A percentile compares a stretch with the other conserved stretches of the same genome.
These are phyloP conservation scores for Scatophagus argus DNA, from an alignment of 2,113 vertebrate species.

Conservation along the genomic window DNA sequence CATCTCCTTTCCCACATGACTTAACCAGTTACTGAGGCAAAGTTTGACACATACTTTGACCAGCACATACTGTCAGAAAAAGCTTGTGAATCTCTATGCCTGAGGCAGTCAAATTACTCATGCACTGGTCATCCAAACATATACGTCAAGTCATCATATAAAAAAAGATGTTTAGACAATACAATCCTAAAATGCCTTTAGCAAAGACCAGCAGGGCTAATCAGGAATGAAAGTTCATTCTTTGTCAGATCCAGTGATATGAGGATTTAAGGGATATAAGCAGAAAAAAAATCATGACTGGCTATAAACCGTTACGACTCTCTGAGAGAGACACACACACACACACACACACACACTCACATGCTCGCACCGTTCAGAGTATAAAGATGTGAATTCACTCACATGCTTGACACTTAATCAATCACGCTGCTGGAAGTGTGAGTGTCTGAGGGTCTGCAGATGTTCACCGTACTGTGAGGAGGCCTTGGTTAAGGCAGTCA, in stretches of 20 bases:
- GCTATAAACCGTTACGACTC: neutral
- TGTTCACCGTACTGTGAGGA: slow-evolving; percentile 45
- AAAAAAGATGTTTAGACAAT: no score
- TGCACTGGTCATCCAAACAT: neutral
- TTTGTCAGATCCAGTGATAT: no score
- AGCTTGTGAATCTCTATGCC: neutral
- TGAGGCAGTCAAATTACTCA: neutral
- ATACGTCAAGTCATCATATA: no score
- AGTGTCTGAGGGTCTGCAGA: slow-evolving; percentile 44
- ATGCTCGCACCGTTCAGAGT: neutral
- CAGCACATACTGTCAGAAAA: neutral
- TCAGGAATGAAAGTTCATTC: no score
- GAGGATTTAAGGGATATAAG: neutral
- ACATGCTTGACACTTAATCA: slow-evolving; percentile 51
- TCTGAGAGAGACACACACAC: slow-evolving; percentile 14
- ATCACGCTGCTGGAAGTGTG: slow-evolving; percentile 48
- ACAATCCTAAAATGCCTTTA: no score
- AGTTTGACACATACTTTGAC: neutral
- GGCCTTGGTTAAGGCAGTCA: slow-evolving; percentile 52
- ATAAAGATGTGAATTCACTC: slow-evolving; percentile 25
- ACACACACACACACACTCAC: slow-evolving; percentile 29
- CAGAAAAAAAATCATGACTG: neutral
- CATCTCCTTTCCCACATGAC: neutral
- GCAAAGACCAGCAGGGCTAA: no score
- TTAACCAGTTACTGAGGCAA: neutral